Evolutionary conservation across 2,888 invertebrate species (phyloP).

Genomic region (Platerodrilus igneus): DNA sequence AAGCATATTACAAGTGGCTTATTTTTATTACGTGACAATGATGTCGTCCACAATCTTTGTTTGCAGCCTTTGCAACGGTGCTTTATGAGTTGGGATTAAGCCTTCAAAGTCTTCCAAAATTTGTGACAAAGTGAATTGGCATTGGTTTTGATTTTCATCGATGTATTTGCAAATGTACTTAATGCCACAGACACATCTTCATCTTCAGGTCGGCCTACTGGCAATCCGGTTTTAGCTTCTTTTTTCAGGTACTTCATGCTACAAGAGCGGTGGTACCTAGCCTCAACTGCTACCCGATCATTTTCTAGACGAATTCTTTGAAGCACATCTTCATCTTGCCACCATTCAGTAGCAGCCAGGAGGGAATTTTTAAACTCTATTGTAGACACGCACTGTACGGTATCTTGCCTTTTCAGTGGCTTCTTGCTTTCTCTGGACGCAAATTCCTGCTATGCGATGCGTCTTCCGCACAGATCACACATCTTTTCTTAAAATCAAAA

Average conservation of each 20-base stretch:
- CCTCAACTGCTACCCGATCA: background rate
- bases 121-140: constrained; percentile 6
- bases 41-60: constrained; percentile 5
- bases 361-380: too few species aligned
- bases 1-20: too few species aligned
- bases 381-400: too few species aligned
- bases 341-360: too few species aligned
- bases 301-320: constrained; percentile 1
- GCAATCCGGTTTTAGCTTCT: background rate
- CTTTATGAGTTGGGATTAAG: background rate
- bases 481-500: too few species aligned
- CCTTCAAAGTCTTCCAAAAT: too few species aligned
- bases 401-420: too few species aligned
- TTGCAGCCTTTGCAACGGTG: constrained; percentile 3
- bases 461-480: too few species aligned
- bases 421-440: too few species aligned
- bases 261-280: constrained; percentile 5
- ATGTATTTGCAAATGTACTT: background rate
- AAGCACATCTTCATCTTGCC: background rate
- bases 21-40: constrained; percentile 5
- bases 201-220: too few species aligned
- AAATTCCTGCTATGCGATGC: too few species aligned
- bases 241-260: background rate
- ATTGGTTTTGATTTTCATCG: too few species aligned
- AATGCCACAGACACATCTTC: constrained; percentile 1